Evolutionary conservation across 2,797 vertebrate species (phyloP), one percentile per base, ranked within the genome.

Genomic region (Amazonetta brasiliensis): DNA sequence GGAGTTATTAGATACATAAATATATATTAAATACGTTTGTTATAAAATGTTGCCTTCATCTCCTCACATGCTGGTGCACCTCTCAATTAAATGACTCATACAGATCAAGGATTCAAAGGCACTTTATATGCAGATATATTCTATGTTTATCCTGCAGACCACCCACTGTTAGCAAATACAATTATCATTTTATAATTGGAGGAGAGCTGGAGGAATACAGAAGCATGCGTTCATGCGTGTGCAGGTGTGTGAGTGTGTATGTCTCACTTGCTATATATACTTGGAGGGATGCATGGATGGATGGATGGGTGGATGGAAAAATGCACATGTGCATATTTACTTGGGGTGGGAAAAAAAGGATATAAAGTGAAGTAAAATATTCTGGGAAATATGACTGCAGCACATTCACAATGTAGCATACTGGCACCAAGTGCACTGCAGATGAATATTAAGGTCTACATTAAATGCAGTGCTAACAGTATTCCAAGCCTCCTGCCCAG

Each of bases 111-210:
- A 91, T 52, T 93, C 90, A 89, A 66, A 91, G 64, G 26, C 52
- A 88, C 56, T 95, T 95, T 83, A 92, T 89, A 95, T 90, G 91
- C 74, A 97, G 84, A 95, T 72, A 84, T 72, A 72, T 69, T 91
- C 80, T 77, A 33, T 93, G 79, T 94, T 97, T 97, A 94, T 95
- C 94, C 73, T 91, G 63, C 86, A 95, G 95, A 96, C 85, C 83
- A 90, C 75, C 84, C 63, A 85, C 85, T 91, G 58, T 60, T 84
- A 94, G 33, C 15, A 86, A 95, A 90, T 67, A 80, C 46, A 95
- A 74, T 94, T 92, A 90, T 68, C 12, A 66, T 94, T 94, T 90
- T 48, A 26, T 95, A 92, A 95, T 74, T 94, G 79, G 30, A 92
- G 44, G 31, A 83, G 35, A 84, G 58, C 39, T 67, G 41, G 39